Evolutionary conservation across 2,113 vertebrate genomes (phyloP).

Genomic region (Ciconia stormi): DNA sequence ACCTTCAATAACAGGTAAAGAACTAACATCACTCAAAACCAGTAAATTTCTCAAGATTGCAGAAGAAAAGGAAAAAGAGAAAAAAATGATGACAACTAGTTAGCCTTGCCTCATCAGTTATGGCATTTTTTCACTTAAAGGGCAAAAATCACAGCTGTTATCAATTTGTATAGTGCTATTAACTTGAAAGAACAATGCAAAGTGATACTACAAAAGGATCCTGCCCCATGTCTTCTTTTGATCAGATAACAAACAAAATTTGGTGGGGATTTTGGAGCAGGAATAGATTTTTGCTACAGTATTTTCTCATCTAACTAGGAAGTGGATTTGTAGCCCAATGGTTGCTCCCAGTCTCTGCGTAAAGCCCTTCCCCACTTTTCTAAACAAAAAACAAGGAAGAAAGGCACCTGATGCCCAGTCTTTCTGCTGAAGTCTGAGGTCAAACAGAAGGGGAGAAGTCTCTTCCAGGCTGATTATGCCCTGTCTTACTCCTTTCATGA

Average conservation of each 20-base stretch:
- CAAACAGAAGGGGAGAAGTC: neutral
- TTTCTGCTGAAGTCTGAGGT: neutral
- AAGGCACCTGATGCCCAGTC: neutral
- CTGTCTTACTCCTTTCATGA: neutral
- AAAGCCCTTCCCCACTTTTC: neutral
- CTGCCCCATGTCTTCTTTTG: neutral
- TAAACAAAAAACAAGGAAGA: neutral
- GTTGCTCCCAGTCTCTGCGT: neutral
- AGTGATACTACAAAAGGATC: neutral
- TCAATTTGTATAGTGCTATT: neutral
- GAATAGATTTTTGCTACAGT: neutral
- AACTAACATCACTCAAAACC: neutral
- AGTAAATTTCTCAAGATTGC: neutral
- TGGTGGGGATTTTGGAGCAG: neutral
- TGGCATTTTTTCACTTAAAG: neutral
- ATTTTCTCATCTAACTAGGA: neutral
- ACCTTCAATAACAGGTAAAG: neutral
- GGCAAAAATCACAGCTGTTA: neutral
- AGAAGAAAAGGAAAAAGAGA: neutral
- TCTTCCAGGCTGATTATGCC: neutral
- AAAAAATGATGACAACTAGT: neutral
- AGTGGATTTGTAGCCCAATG: neutral
- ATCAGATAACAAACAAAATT: neutral
- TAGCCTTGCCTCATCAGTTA: neutral
- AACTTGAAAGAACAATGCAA: neutral